Evolutionary conservation across 2,113 vertebrate genomes (phyloP), one percentile per base, ranked within the genome.

Genomic region (Gadus macrocephalus): DNA sequence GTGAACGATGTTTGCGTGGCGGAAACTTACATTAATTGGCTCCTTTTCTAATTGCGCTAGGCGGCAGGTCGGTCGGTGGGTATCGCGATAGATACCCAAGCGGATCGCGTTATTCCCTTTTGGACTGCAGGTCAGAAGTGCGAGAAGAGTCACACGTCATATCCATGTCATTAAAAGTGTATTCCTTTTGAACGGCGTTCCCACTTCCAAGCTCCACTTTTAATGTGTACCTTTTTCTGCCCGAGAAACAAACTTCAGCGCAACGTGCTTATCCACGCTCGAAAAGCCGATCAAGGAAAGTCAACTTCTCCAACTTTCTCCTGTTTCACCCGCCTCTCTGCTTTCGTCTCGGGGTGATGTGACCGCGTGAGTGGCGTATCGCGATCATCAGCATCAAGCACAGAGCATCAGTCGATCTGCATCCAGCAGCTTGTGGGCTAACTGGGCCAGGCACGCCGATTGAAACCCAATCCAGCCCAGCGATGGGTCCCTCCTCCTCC

Each of bases 1-100:
- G 3, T 8, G 20, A 64, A 38, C 25, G 31, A 35, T 62, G 70
- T n/a, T 9, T 25, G 59, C 25, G 42, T n/a, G 70, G 25, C 63
- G 49, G 62, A 69, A 77, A 92, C 92, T 93, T 85, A 93, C 92
- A 89, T 84, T 87, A 89, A 90, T 91, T 79, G 81, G 90, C 71
- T 86, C 81, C 77, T 76, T 77, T 66, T 78, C 72, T 70, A 20
- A 25, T 25, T 78, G 66, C 20, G 22, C 61, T 9, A 71, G 61
- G 67, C 25, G 27, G 72, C 68, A 63, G 73, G 61, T 35, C 16
- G 64, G 55, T 74, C 66, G 17, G 31, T 74, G 62, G 16, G 31
- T 35, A 35, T 35, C 31, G 31, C 31, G 31, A 25, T 35, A 35
- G 5, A 49, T 49, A 9, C 11, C 42, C 42, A 49, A 49, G 42